phyloP scores from a whole-genome alignment of 2,797 vertebrate species.

The Triplophysa bombifrons region DNA sequence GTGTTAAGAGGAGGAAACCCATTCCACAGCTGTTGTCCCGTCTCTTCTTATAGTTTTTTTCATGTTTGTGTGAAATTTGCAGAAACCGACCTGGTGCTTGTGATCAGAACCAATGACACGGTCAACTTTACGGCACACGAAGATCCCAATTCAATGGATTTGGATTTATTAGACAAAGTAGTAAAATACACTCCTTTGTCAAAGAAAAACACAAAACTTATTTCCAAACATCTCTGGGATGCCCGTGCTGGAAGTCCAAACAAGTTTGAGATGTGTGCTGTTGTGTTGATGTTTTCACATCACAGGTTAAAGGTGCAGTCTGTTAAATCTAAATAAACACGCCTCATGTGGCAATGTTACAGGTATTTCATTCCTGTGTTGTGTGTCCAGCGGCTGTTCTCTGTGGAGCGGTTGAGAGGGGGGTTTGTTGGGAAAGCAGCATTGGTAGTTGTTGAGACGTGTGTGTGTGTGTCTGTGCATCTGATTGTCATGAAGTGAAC shows the following conservation, averaged over 20 bases:
- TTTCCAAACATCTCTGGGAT: conserved; percentile 85
- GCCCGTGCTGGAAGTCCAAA: conserved; percentile 96
- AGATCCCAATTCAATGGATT: conserved; percentile 89
- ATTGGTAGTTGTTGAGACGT: neutral
- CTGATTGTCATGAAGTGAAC: conserved; percentile 86
- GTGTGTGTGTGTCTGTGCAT: conserved; percentile 58
- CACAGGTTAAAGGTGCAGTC: too few species aligned
- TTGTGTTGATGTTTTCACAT: neutral
- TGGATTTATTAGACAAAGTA: too few species aligned
- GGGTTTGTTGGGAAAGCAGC: neutral
- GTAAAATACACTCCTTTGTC: too few species aligned
- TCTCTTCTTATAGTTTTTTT: conserved; percentile 9
- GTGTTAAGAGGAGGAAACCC: conserved; percentile 44
- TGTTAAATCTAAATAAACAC: too few species aligned
- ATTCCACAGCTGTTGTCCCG: conserved; percentile 18
- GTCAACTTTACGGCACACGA: conserved; percentile 96
- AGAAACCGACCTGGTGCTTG: conserved; percentile 94
- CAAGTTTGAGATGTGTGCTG: conserved; percentile 80
- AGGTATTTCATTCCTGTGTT: too few species aligned
- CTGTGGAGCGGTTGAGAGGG: neutral
- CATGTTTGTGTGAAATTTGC: conserved; percentile 48
- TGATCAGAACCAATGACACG: conserved; percentile 96
- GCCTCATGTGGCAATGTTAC: too few species aligned
- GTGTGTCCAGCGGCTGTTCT: too few species aligned
- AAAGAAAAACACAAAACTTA: too few species aligned